These are phyloP conservation scores for Nanorana parkeri DNA, from an alignment of 2,113 vertebrate genomes.

Conservation along the genomic window DNA sequence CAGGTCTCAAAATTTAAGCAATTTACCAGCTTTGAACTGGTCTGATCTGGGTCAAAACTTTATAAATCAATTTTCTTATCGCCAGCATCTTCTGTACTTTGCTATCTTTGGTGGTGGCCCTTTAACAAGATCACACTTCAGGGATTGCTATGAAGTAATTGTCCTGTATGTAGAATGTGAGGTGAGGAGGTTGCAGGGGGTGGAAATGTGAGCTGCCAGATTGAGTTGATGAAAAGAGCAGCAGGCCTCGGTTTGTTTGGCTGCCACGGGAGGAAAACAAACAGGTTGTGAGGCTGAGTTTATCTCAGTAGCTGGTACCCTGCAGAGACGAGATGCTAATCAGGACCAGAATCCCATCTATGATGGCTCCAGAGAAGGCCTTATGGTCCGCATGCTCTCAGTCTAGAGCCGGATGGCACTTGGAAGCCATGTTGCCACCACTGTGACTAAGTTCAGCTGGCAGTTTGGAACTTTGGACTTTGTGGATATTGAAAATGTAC, in stretches of 20 bases:
- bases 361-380: neutral
- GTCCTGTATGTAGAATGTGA: neutral
- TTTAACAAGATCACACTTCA: neutral
- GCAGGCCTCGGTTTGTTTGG: neutral
- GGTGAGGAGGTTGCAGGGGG: slow-evolving; percentile 18
- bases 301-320: slow-evolving; percentile 9
- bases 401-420: neutral
- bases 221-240: slow-evolving; percentile 33
- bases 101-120: neutral
- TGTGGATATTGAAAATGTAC: neutral
- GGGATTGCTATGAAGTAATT: slow-evolving; percentile 5
- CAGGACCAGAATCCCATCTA: neutral
- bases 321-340: neutral
- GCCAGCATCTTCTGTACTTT: neutral
- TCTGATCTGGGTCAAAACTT: too few species aligned
- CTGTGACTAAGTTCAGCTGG: too few species aligned
- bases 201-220: slow-evolving; percentile 8
- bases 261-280: neutral
- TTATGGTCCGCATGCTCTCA: neutral
- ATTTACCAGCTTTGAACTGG: too few species aligned
- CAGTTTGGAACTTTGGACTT: neutral
- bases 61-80: too few species aligned
- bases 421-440: too few species aligned
- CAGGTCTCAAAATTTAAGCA: too few species aligned
- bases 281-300: neutral